phyloP scores from a whole-genome alignment of 2,113 vertebrate species.

The Macquaria australasica region DNA sequence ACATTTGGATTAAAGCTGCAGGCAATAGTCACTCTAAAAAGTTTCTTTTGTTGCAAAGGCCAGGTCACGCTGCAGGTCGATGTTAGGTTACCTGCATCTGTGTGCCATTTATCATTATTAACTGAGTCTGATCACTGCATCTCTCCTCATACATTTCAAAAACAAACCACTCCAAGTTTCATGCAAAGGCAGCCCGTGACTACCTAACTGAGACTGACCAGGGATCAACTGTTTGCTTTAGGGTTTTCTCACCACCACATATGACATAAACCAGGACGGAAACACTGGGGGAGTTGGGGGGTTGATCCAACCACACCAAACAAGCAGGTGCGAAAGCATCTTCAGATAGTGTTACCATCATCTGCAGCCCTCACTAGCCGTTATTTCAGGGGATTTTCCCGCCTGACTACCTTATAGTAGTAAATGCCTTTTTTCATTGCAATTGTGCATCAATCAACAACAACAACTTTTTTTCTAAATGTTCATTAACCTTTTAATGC shows the following conservation, averaged over 20 bases:
- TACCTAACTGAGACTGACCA: slow-evolving; percentile 8
- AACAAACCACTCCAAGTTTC: neutral
- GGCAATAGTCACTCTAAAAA: neutral
- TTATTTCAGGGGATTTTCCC: slow-evolving; percentile 15
- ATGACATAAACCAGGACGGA: slow-evolving; percentile 10
- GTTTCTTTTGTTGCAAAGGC: neutral
- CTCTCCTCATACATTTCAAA: neutral
- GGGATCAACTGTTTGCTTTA: slow-evolving; percentile 39
- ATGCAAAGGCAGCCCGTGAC: neutral
- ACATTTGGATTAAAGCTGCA: neutral
- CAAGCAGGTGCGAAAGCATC: slow-evolving; percentile 36
- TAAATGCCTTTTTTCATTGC: neutral
- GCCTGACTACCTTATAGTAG: neutral
- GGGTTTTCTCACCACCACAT: slow-evolving; percentile 14
- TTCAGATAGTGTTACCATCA: slow-evolving; percentile 32
- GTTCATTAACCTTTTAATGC: neutral
- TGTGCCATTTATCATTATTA: neutral
- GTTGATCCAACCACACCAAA: neutral
- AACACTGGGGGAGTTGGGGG: neutral
- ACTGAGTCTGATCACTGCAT: neutral
- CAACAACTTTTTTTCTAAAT: too few species aligned
- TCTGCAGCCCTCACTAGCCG: neutral
- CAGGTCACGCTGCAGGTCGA: neutral
- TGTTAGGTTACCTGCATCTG: neutral
- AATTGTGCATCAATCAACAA: neutral